Conservation (phyloP, 2,113 vertebrate genomes). For the Chrysochloris asiatica region DNA sequence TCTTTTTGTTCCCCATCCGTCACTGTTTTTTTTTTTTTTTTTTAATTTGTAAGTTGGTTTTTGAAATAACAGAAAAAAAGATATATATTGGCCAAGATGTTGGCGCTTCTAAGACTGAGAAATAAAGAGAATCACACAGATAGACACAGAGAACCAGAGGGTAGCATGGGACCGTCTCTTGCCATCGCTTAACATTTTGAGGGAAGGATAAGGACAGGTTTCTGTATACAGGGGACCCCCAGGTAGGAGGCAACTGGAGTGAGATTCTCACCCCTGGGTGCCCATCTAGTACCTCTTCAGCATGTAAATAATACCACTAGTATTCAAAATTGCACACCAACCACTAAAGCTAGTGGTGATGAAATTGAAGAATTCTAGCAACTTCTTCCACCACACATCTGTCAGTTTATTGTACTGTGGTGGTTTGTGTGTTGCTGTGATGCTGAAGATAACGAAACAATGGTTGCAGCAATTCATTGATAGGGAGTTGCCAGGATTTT, state of each 20-base stretch:
- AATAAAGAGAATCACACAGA: constrained; percentile 68
- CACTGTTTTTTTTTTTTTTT: constrained; percentile 76
- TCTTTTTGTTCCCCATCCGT: constrained; percentile 58
- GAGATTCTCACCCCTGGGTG: constrained; percentile 30
- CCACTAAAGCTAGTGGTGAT: no score
- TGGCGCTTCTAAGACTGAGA: constrained; percentile 86
- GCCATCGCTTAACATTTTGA: constrained; percentile 59
- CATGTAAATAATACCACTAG: no score
- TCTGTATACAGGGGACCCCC: constrained; percentile 58
- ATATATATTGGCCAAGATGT: constrained; percentile 88
- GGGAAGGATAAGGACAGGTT: constrained; percentile 58
- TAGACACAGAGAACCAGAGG: constrained; percentile 74
- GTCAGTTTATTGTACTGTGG: no score
- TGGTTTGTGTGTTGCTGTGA: no score
- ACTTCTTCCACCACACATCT: no score
- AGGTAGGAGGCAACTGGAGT: constrained; percentile 41
- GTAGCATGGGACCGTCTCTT: constrained; percentile 65
- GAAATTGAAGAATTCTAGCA: no score
- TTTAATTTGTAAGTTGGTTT: constrained; percentile 79
- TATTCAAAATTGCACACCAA: no score
- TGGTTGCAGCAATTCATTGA: no score
- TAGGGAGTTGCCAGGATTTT: no score
- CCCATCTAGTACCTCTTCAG: not conserved
- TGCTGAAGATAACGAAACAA: no score
- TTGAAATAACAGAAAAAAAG: constrained; percentile 83